A percentile compares a stretch with the other conserved stretches of the same genome.
phyloP scores from a whole-genome alignment of 2,797 vertebrate genomes.

The Molossus molossus region DNA sequence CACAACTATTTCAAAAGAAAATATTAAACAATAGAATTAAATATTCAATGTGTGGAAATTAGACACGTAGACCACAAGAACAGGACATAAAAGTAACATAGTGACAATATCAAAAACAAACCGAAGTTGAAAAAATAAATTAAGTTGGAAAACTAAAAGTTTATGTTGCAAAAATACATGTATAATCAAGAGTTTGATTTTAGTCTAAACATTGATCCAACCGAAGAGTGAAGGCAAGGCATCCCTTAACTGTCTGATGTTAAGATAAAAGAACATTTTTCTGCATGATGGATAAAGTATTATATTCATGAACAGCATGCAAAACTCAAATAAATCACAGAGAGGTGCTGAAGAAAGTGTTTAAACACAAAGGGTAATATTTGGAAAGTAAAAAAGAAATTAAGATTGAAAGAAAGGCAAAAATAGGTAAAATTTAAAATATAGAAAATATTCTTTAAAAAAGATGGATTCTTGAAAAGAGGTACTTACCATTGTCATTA shows the following conservation, averaged over 20 bases:
- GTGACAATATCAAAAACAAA: neutral
- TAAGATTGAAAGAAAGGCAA: neutral
- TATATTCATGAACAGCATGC: neutral
- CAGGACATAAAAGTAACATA: neutral
- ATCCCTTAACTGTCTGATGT: neutral
- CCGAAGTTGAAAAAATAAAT: neutral
- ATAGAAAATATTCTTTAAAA: neutral
- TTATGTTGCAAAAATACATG: neutral
- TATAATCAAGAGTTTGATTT: neutral
- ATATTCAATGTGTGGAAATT: neutral
- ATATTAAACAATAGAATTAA: neutral
- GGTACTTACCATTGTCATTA: neutral
- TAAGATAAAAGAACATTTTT: slow-evolving; percentile 14
- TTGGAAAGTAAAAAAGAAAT: neutral
- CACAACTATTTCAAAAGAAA: neutral
- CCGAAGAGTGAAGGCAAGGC: neutral
- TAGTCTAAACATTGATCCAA: neutral
- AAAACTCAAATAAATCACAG: neutral
- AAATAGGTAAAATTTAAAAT: slow-evolving; percentile 8
- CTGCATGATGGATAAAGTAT: neutral
- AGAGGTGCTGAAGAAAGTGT: neutral
- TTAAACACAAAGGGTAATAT: neutral
- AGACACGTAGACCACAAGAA: neutral
- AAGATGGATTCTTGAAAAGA: neutral
- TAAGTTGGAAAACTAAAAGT: neutral